A percentile compares a stretch with the other conserved stretches of the same genome.
Conservation (phyloP, 2,888 invertebrate species). For the Magallana nippona region DNA sequence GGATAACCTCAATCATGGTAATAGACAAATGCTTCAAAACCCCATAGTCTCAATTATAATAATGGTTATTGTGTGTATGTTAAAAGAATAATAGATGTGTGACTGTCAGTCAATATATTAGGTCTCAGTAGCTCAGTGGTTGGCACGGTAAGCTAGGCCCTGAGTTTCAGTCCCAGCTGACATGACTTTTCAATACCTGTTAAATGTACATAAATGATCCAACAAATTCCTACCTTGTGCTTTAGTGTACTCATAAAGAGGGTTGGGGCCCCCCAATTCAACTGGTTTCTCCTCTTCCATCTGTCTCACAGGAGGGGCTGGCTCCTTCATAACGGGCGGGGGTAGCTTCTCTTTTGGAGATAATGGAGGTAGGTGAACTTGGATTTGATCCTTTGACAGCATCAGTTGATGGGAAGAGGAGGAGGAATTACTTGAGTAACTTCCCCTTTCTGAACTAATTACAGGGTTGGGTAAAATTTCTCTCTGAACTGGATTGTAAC, state of each 20-base stretch:
- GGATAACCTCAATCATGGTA: too few relatives aligned
- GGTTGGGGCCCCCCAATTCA: slow-evolving; percentile 59
- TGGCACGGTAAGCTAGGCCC: too few relatives aligned
- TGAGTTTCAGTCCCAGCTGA: too few relatives aligned
- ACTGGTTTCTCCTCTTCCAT: slow-evolving; percentile 11
- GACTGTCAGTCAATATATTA: too few relatives aligned
- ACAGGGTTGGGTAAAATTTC: slow-evolving; percentile 3
- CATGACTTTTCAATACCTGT: too few relatives aligned
- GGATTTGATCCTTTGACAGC: slow-evolving; percentile 56
- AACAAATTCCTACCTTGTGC: not conserved
- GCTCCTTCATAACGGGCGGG: not conserved
- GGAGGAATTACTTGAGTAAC: slow-evolving; percentile 3
- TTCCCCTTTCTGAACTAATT: not conserved
- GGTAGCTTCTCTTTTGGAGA: slow-evolving; percentile 2
- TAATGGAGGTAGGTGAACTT: not conserved
- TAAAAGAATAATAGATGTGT: too few relatives aligned
- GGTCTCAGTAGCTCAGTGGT: too few relatives aligned
- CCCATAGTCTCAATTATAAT: too few relatives aligned
- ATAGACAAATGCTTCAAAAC: too few relatives aligned
- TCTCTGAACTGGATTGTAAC: not conserved
- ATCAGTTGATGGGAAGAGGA: slow-evolving; percentile 33
- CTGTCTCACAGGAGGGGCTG: not conserved
- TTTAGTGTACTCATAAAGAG: slow-evolving; percentile 63
- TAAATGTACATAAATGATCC: too few relatives aligned
- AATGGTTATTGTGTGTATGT: too few relatives aligned